Evolutionary conservation across 2,797 vertebrate genomes (phyloP), one percentile per base, ranked within the genome.

Genomic region (Spinus olivaceus): DNA sequence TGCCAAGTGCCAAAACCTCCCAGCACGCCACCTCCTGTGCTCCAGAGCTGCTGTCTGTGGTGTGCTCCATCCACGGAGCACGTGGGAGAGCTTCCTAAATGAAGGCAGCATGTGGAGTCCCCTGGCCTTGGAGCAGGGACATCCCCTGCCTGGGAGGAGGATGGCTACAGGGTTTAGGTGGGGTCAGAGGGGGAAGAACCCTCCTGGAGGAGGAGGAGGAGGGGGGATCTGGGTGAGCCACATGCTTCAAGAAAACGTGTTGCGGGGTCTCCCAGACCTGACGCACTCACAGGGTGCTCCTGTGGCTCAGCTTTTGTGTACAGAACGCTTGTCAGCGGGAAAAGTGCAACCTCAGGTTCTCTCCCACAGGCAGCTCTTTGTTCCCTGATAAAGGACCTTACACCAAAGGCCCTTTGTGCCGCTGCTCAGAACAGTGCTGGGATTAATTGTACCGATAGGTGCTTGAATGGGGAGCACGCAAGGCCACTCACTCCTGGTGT

Each of bases 401-500:
- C 96, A 96, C 93, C 92, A 91, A 30, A 86, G 94, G 94, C 91
- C 91, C 95, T 98, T 98, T 98, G 97, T 98, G 97, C 95, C 28
- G 27, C 92, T 90, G 95, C 82, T 97, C 86, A 82, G 73, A 96
- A 83, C 71, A 79, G 80, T 84, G 74, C 82, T 1, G 81, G 97
- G 97, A 98, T 98, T 98, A 98, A 97, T 97, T 91, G 95, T 95
- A 53, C 90, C 70, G 50, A 96, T 97, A 97, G 97, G 97, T 97
- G 96, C 96, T 94, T 97, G 97, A 97, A 96, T 96, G 92, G 92
- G 47, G 83, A 95, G 88, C 30, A 19, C 1, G 3, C 72, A 86
- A 88, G 95, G 88, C 92, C 54, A 2, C 90, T 95, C 12, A 30
- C 78, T 97, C 72, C 94, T 27, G 94, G 85, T 73, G 3, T 97